Percentiles rank a stretch among this genome's conserved stretches.
phyloP scores from a whole-genome alignment of 2,797 vertebrate genomes.

The Sebastiscus albofasciatus region DNA sequence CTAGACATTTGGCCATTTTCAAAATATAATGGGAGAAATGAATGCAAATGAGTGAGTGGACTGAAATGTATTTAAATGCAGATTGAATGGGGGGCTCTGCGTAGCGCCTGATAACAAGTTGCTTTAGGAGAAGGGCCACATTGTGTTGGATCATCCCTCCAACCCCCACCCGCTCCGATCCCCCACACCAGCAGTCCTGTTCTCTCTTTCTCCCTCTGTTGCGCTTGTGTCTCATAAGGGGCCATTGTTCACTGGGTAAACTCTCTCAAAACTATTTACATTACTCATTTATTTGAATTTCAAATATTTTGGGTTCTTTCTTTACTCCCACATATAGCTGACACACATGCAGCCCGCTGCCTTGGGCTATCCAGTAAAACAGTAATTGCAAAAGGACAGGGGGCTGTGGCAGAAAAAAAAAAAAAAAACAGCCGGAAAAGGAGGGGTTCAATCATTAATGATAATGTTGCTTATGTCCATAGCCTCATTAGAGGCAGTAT shows the following conservation, averaged over 20 bases:
- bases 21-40: slow-evolving; percentile 99
- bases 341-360: slow-evolving; percentile 69
- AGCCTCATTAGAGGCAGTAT: slow-evolving; percentile 92
- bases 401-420: slow-evolving; percentile 34
- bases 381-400: slow-evolving; percentile 87
- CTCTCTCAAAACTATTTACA: slow-evolving; percentile 99
- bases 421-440: slow-evolving; percentile 52
- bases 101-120: slow-evolving; percentile 99
- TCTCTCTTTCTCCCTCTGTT: slow-evolving; percentile 75
- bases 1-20: slow-evolving; percentile 98
- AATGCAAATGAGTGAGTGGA: slow-evolving; percentile 99
- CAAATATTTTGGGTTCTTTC: slow-evolving; percentile 81
- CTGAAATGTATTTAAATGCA: slow-evolving; percentile 99
- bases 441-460: slow-evolving; percentile 91
- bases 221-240: slow-evolving; percentile 96
- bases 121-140: slow-evolving; percentile 96
- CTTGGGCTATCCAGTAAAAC: slow-evolving; percentile 90
- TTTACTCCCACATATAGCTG: slow-evolving; percentile 40
- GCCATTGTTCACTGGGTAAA: slow-evolving; percentile 98
- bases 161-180: slow-evolving; percentile 76
- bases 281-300: slow-evolving; percentile 99
- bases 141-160: slow-evolving; percentile 97
- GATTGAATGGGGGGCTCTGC: slow-evolving; percentile 95
- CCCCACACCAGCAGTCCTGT: slow-evolving; percentile 70
- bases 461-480: slow-evolving; percentile 93